A percentile compares a stretch with the other conserved stretches of the same genome.
phyloP scores from a whole-genome alignment of 2,888 invertebrate species.

The Rotaria macrura region DNA sequence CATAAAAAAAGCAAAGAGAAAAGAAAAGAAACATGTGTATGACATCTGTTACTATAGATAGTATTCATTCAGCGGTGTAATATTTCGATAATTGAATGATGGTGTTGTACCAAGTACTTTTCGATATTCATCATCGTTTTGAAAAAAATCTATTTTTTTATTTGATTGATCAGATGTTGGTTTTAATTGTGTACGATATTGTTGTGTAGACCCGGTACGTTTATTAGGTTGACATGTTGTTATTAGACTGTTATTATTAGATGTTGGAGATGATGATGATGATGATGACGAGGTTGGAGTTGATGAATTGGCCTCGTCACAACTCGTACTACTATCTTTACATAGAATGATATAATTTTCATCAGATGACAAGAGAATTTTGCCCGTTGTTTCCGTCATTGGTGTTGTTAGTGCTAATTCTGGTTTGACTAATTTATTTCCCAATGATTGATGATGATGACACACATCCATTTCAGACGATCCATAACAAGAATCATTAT shows the following conservation, averaged over 20 bases:
- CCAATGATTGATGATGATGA: background rate
- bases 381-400: background rate
- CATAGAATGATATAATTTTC: conserved; percentile 14
- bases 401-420: background rate
- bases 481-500: conserved; percentile 17
- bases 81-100: background rate
- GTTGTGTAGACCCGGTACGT: background rate
- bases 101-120: background rate
- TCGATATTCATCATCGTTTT: conserved; percentile 12
- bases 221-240: conserved; percentile 13
- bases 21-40: conserved; percentile 2
- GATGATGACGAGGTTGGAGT: background rate
- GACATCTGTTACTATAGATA: conserved; percentile 9
- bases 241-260: conserved; percentile 11
- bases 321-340: background rate
- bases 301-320: background rate
- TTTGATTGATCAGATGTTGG: background rate
- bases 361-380: conserved; percentile 15
- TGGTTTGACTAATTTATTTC: conserved; percentile 10
- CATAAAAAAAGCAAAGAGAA: background rate
- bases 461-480: background rate
- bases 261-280: background rate
- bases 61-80: conserved; percentile 13
- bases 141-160: background rate
- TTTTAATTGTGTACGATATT: conserved; percentile 19